Evolutionary conservation across 2,888 invertebrate species (phyloP).

Genomic region (Cryptops parisi): DNA sequence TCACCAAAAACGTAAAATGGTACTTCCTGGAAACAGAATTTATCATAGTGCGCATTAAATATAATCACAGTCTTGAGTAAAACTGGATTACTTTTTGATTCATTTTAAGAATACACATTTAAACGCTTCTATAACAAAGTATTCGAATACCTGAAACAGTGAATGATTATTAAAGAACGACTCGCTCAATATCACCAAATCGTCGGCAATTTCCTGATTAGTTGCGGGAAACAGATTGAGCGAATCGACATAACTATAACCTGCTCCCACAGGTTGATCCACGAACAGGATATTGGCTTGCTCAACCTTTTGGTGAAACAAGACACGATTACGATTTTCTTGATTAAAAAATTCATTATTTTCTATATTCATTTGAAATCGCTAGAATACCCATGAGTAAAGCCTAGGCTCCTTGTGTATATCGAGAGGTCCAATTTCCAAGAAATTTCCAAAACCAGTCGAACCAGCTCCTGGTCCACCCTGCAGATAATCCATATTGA

Average conservation of each 20-base stretch:
- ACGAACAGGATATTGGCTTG: constrained; percentile 65
- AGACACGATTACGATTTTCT: background rate
- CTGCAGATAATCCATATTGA: constrained; percentile 3
- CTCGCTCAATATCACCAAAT: constrained; percentile 56
- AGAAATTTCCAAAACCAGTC: constrained; percentile 1
- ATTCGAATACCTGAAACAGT: constrained; percentile 42
- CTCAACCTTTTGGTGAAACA: background rate
- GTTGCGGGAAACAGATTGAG: constrained; percentile 38
- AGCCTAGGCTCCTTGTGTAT: background rate
- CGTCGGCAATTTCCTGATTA: constrained; percentile 51
- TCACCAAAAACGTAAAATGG: constrained; percentile 75
- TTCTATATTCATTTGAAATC: too few species aligned
- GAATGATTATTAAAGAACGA: constrained; percentile 50
- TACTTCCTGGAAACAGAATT: too few species aligned
- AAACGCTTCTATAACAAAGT: too few species aligned
- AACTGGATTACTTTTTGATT: too few species aligned
- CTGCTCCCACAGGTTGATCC: constrained; percentile 80
- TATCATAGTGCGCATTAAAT: too few species aligned
- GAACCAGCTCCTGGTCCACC: constrained; percentile 5
- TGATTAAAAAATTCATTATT: too few species aligned
- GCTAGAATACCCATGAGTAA: constrained; percentile 3
- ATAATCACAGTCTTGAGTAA: too few species aligned
- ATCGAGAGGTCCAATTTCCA: constrained; percentile 1
- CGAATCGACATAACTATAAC: constrained; percentile 62
- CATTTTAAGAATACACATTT: too few species aligned